These are phyloP conservation scores for Telmatochromis brichardi DNA, from an alignment of 2,113 vertebrate species.

Conservation along the genomic window DNA sequence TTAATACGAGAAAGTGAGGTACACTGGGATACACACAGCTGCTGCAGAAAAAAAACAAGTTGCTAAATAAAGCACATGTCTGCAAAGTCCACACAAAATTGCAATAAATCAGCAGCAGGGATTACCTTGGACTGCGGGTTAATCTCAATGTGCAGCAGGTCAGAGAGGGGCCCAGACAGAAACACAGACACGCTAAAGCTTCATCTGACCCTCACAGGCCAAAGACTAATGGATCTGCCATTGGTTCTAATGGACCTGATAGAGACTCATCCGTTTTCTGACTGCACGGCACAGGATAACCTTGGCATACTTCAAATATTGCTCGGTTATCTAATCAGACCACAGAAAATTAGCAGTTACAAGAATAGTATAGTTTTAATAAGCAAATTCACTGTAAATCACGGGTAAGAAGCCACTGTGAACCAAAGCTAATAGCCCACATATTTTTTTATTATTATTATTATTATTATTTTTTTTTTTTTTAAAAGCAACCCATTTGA, in stretches of 20 bases:
- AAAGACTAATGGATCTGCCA: background rate
- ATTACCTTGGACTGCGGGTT: conserved; percentile 49
- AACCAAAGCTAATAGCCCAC: background rate
- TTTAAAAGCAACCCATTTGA: background rate
- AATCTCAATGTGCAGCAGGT: conserved; percentile 36
- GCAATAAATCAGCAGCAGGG: conserved; percentile 39
- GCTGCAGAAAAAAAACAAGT: background rate
- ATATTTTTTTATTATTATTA: background rate
- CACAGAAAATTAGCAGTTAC: background rate
- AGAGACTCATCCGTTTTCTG: background rate
- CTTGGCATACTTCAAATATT: background rate
- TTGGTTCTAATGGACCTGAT: background rate
- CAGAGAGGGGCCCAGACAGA: background rate
- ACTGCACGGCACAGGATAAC: background rate
- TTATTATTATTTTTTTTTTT: background rate
- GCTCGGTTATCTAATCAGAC: background rate
- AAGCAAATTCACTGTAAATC: background rate
- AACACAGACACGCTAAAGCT: conserved; percentile 24
- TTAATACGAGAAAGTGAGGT: background rate
- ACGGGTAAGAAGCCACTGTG: background rate
- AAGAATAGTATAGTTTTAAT: background rate
- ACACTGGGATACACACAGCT: background rate
- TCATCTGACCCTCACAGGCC: background rate
- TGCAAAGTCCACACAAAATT: conserved; percentile 12
- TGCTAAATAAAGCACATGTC: conserved; percentile 1